Evolutionary conservation across 2,888 invertebrate genomes (phyloP).

Genomic region (Salpingus planirostris): DNA sequence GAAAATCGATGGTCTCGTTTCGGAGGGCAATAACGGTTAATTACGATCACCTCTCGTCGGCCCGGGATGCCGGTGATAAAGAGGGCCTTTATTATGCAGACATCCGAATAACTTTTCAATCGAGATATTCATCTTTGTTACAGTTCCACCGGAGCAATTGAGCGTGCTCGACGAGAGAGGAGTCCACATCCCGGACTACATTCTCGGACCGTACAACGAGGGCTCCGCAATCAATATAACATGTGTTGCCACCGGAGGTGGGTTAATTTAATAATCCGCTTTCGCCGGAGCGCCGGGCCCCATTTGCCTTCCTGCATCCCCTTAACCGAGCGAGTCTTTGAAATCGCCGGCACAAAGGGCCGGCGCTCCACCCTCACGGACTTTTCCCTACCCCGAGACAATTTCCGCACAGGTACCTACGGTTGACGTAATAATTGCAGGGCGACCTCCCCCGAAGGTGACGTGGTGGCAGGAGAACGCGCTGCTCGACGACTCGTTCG

Average conservation of each 20-base stretch:
- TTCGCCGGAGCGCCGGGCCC: conserved; percentile 14
- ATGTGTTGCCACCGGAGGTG: conserved; percentile 81
- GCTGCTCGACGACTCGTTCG: conserved; percentile 60
- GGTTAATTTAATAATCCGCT: conserved; percentile 32
- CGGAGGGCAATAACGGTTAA: too few species aligned
- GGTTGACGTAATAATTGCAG: too few species aligned
- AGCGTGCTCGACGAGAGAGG: conserved; percentile 74
- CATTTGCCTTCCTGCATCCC: conserved; percentile 2
- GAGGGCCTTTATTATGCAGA: too few species aligned
- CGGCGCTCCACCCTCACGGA: background rate
- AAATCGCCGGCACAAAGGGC: conserved; percentile 1
- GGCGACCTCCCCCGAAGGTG: conserved; percentile 63
- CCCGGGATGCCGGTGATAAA: too few species aligned
- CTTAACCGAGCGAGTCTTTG: background rate
- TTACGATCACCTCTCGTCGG: too few species aligned
- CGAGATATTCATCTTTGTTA: conserved; percentile 27
- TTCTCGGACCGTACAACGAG: conserved; percentile 77
- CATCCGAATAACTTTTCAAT: too few species aligned
- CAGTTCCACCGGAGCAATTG: conserved; percentile 76
- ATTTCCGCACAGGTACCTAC: too few species aligned
- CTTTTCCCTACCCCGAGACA: too few species aligned
- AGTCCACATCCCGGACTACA: conserved; percentile 63
- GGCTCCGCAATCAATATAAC: conserved; percentile 73
- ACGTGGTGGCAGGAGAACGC: conserved; percentile 73
- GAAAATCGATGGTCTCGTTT: too few species aligned